These are phyloP conservation scores for Sebastes cheni DNA, from an alignment of 2,797 vertebrate species.

Conservation along the genomic window DNA sequence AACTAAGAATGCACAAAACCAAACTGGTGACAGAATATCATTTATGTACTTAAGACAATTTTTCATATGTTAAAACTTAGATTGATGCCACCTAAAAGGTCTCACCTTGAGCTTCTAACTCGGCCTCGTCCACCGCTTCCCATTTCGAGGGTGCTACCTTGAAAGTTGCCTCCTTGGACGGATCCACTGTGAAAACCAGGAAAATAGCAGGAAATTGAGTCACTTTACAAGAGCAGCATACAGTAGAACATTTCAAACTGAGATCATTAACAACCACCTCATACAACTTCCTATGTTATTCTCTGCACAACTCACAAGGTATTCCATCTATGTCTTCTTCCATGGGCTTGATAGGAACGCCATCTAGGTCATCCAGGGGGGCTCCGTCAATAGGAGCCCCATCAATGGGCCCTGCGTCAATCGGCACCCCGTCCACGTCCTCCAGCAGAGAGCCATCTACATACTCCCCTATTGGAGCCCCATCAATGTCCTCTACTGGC, in stretches of 20 bases:
- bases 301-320: slow-evolving; percentile 85
- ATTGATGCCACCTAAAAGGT: neutral
- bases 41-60: neutral
- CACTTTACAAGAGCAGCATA: neutral
- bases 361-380: slow-evolving; percentile 91
- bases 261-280: neutral
- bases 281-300: neutral
- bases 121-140: slow-evolving; percentile 96
- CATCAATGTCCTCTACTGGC: slow-evolving; percentile 90
- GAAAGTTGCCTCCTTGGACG: slow-evolving; percentile 91
- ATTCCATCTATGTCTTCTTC: slow-evolving; percentile 97
- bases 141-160: slow-evolving; percentile 98
- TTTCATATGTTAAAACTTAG: neutral
- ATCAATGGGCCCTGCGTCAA: slow-evolving; percentile 90
- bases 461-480: slow-evolving; percentile 94
- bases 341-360: slow-evolving; percentile 91
- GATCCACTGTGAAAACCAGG: slow-evolving; percentile 82
- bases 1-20: neutral
- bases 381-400: slow-evolving; percentile 88
- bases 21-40: neutral
- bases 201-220: slow-evolving; percentile 8
- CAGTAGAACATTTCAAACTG: neutral
- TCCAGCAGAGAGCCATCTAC: slow-evolving; percentile 90
- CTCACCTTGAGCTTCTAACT: slow-evolving; percentile 93
- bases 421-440: slow-evolving; percentile 93